phyloP scores from a whole-genome alignment of 2,888 invertebrate genomes.

The Ctenicera cuprea region DNA sequence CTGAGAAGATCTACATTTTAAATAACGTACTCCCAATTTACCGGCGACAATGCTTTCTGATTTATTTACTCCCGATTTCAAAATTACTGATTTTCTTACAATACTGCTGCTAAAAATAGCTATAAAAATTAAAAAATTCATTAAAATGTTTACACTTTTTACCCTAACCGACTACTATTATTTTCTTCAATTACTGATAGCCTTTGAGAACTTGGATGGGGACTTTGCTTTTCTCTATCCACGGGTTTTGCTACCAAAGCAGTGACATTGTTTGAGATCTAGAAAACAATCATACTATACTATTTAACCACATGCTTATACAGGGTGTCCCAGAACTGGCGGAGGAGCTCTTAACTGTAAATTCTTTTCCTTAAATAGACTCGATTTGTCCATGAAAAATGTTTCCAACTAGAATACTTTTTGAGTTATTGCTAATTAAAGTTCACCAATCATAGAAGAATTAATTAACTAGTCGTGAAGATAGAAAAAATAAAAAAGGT shows the following conservation, averaged over 20 bases:
- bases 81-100: slow-evolving; percentile 32
- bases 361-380: too few relatives aligned
- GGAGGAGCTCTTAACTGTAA: too few relatives aligned
- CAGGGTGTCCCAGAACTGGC: too few relatives aligned
- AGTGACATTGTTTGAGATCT: not conserved
- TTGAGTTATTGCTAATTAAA: too few relatives aligned
- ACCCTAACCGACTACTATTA: not conserved
- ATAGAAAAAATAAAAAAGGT: too few relatives aligned
- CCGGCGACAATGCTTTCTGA: too few relatives aligned
- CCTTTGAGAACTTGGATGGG: not conserved
- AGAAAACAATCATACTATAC: not conserved
- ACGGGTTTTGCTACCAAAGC: too few relatives aligned
- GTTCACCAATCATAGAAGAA: too few relatives aligned
- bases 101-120: not conserved
- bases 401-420: too few relatives aligned
- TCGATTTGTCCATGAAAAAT: too few relatives aligned
- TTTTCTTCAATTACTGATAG: slow-evolving; percentile 35
- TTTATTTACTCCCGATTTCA: slow-evolving; percentile 23
- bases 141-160: not conserved
- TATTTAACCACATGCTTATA: too few relatives aligned
- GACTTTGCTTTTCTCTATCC: not conserved
- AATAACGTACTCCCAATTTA: slow-evolving; percentile 30
- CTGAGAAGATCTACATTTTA: slow-evolving; percentile 17
- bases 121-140: not conserved
- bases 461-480: too few relatives aligned